Conservation (phyloP, 2,797 vertebrate species). For the Poecile montanus region DNA sequence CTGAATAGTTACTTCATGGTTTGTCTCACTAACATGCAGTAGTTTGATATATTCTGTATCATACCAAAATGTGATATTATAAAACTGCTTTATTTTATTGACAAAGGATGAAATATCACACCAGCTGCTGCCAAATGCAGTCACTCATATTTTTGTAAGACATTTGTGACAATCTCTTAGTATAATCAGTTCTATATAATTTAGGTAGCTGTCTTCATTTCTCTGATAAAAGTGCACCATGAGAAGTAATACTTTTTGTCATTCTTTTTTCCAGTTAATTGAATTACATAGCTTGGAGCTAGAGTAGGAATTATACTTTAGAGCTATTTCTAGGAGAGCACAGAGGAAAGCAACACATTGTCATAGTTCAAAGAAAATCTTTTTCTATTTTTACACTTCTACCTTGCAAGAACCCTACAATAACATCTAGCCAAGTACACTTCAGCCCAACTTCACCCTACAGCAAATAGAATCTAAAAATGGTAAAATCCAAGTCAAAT, state of each 20-base stretch:
- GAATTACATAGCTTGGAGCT: not conserved
- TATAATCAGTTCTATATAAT: slow-evolving; percentile 20
- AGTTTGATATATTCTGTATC: not conserved
- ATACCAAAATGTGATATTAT: not conserved
- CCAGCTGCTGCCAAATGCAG: not conserved
- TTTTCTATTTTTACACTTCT: not conserved
- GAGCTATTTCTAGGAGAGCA: not conserved
- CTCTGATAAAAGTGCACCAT: not conserved
- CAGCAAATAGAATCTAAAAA: not conserved
- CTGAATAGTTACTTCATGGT: not conserved
- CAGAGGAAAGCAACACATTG: not conserved
- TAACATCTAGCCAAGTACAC: not conserved
- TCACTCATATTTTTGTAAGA: slow-evolving; percentile 18
- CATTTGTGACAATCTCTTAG: slow-evolving; percentile 16
- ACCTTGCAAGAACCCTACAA: not conserved
- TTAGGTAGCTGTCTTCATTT: not conserved
- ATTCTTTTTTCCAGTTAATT: not conserved
- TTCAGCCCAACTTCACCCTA: not conserved
- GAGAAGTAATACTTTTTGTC: not conserved
- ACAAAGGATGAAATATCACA: not conserved
- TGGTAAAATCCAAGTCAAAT: slow-evolving; percentile 17
- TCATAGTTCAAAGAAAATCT: not conserved
- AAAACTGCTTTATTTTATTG: not conserved
- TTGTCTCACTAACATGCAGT: not conserved
- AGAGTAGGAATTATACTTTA: not conserved